Evolutionary conservation across 1,140 invertebrate genomes (phyloP).

Genomic region (Anadara kagoshimensis): DNA sequence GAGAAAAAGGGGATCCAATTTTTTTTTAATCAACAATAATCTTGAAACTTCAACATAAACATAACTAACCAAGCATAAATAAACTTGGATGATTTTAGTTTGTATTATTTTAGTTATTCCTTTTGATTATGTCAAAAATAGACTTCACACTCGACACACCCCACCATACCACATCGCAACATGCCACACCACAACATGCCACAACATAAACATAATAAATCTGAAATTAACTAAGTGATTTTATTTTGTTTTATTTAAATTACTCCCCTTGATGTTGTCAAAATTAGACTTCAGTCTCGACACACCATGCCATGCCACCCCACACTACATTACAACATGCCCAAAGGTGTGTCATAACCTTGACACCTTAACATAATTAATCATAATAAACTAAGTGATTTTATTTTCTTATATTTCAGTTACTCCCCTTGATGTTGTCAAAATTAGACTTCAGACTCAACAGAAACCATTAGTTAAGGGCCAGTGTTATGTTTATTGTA

Average conservation of each 20-base stretch:
- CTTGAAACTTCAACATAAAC: neutral
- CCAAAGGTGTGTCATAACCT: too few species aligned
- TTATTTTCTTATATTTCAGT: conserved; percentile 82
- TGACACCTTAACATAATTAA: too few species aligned
- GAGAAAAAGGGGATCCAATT: too few species aligned
- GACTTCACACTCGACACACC: conserved; percentile 92
- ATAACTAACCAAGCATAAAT: too few species aligned
- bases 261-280: conserved; percentile 98
- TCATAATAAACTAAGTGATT: neutral
- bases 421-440: conserved; percentile 98
- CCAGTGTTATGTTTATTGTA: conserved; percentile 97
- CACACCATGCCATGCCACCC: too few species aligned
- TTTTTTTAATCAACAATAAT: too few species aligned
- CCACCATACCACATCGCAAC: too few species aligned
- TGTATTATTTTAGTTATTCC: conserved; percentile 89
- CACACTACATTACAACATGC: too few species aligned
- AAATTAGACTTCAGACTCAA: conserved; percentile 96
- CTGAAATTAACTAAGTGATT: neutral
- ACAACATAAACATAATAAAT: neutral
- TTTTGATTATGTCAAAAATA: conserved; percentile 98
- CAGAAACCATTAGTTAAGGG: conserved; percentile 87
- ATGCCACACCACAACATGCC: too few species aligned
- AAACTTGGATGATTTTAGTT: conserved; percentile 70
- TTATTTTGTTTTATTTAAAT: conserved; percentile 82
- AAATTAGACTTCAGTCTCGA: too few species aligned